Base-by-base conservation (phyloP, 92 coral and sea anemone species). In the Zoanthus solanderi region DNA sequence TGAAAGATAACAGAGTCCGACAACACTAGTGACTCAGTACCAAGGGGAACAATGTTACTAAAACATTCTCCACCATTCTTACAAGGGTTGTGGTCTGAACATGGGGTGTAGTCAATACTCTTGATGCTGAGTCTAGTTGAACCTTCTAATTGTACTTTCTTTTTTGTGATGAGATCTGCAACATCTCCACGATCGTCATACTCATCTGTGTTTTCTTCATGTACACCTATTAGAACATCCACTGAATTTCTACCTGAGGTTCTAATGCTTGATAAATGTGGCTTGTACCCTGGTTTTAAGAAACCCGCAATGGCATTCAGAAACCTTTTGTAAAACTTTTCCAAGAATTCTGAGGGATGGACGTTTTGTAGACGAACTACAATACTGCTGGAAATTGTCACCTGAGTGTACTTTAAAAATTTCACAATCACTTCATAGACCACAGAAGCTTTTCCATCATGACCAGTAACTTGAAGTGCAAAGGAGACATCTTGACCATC, bases 51-150 rank as follows among this genome's bases (percentile, higher is more conserved):
- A 13, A 93, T 91, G 42, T 91, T 87, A 90, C 98, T 95, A 46
- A 92, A 91, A 74, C 98, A 95, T 89, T 95, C 98, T 8, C 94
- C 98, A 34, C 97, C 94, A 87, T 95, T 93, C 71, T 32, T 87
- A 71, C 99, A 96, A 5, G 96, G 98, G 31, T 92, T 91, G 87
- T 80, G 82, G 7, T 91, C 87, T 16, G 94, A 87, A 37, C 99
- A 96, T n/a, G 96, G 94, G 14, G 95, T 92, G 89, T 95, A 96
- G 91, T 96, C 95, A 6, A 89, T 88, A 14, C 86, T 90, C 29
- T 84, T 88, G 31, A 97, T 90, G 0, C 34, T 73, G 17, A 96
- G 94, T 73, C 90, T 90, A 52, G 93, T 88, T 42, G 90, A 84
- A n/a, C 89, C 48, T 88, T 95, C 94, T 29, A 97, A 56, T 74